Base-by-base conservation (phyloP, 2,797 vertebrate genomes). In the Sus cebifrons region DNA sequence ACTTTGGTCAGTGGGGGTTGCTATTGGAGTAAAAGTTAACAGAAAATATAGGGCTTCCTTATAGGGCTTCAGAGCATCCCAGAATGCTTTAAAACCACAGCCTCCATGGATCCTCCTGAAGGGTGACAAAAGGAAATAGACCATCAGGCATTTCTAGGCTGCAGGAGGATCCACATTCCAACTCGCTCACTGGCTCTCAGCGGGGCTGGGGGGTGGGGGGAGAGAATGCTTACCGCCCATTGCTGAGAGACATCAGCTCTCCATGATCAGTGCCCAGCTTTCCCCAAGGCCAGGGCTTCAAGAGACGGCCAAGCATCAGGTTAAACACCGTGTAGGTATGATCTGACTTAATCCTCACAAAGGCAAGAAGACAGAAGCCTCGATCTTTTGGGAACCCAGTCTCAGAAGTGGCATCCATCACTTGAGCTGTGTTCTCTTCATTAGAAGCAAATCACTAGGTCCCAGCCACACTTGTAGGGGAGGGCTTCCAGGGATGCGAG, bases 241-340 rank as follows among this genome's bases (percentile, higher is more conserved):
- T 29, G 58, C 21, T 17, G 0, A 0, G 64, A 74, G n/a, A 32
- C 49, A 0, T 58, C 65, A 27, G 40, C 67, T 92, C 60, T 75
- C 27, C 9, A 2, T 5, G 0, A 11, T 44, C 36, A 1, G 36
- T 75, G 70, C 36, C 32, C 21, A 23, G 15, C 36, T 17, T 40
- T 40, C 71, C 27, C 56, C 21, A 5, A 6, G 10, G n/a, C 0
- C 0, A 62, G n/a, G 32, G 86, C 16, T 27, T 23, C 1, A 0
- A 56, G 32, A 29, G 16, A 29, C 54, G 5, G 2, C 10, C 6
- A 12, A 32, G 20, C 3, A 6, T 27, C 1, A 17, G 36, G 32
- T 10, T 65, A 14, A n/a, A 32, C 0, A 0, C 49, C 36, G 17
- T 11, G 52, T 29, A 40, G 56, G 29, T 75, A 40, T 67, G 5